phyloP scores from a whole-genome alignment of 2,113 vertebrate genomes.

The Terrapene triunguis region DNA sequence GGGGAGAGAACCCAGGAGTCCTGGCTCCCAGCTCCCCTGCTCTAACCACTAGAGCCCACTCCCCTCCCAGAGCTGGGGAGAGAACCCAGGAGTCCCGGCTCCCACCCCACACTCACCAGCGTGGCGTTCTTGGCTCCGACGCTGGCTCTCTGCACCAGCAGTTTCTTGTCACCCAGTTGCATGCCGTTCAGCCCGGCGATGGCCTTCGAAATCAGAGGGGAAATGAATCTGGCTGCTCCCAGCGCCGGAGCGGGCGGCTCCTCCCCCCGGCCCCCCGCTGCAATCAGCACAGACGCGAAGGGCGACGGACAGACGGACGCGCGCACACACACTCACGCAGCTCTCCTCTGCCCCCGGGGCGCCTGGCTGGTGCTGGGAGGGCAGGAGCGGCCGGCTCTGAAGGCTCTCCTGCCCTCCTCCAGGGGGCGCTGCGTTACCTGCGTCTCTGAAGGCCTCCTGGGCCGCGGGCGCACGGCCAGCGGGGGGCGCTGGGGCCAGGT shows the following conservation, averaged over 20 bases:
- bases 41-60: too few relatives aligned
- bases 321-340: background rate
- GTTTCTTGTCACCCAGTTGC: constrained; percentile 95
- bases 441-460: background rate
- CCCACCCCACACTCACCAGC: constrained; percentile 80
- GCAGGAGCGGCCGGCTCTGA: background rate
- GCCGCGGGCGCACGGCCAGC: background rate
- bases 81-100: background rate
- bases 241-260: background rate
- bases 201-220: constrained; percentile 78
- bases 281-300: background rate
- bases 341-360: background rate
- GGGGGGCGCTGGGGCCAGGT: background rate
- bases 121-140: constrained; percentile 95
- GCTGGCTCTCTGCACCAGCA: constrained; percentile 93
- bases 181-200: constrained; percentile 93
- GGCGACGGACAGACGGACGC: background rate
- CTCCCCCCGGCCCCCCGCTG: background rate
- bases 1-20: too few relatives aligned
- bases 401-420: background rate
- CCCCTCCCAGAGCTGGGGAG: background rate
- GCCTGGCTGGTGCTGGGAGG: background rate
- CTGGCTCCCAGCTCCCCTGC: too few relatives aligned
- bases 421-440: background rate
- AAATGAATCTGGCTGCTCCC: constrained; percentile 16